Evolutionary conservation across 2,888 invertebrate species (phyloP).

Genomic region (Drosophila percnosoma): DNA sequence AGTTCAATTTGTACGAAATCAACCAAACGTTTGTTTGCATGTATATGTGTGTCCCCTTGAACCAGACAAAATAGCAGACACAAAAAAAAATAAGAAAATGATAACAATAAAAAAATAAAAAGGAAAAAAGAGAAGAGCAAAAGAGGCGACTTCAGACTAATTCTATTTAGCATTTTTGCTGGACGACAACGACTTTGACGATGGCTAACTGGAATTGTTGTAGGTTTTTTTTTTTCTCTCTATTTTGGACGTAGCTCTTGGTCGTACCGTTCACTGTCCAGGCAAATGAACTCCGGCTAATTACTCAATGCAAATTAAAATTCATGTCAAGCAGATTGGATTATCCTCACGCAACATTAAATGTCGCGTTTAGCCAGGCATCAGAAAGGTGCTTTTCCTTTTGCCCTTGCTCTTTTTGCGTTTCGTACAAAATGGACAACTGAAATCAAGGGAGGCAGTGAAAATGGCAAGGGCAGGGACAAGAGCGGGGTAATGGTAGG

Average conservation of each 20-base stretch:
- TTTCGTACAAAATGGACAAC: slow-evolving; percentile 57
- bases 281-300: slow-evolving; percentile 77
- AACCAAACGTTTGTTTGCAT: slow-evolving; percentile 57
- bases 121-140: slow-evolving; percentile 2
- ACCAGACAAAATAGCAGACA: slow-evolving; percentile 29
- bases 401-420: slow-evolving; percentile 25
- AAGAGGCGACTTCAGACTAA: slow-evolving; percentile 42
- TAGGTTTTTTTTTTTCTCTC: neutral
- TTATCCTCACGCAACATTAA: slow-evolving; percentile 82
- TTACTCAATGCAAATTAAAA: slow-evolving; percentile 82
- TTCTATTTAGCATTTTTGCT: slow-evolving; percentile 77
- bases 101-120: slow-evolving; percentile 4
- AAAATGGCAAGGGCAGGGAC: slow-evolving; percentile 15
- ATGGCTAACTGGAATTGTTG: slow-evolving; percentile 39
- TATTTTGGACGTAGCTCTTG: slow-evolving; percentile 18
- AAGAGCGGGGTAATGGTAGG: slow-evolving; percentile 18
- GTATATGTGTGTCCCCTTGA: slow-evolving; percentile 5
- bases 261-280: slow-evolving; percentile 26
- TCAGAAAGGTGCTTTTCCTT: slow-evolving; percentile 59
- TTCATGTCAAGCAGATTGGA: slow-evolving; percentile 82
- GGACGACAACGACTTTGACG: slow-evolving; percentile 41
- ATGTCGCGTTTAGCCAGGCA: slow-evolving; percentile 72
- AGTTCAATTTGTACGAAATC: slow-evolving; percentile 79
- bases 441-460: slow-evolving; percentile 51
- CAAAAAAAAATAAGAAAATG: slow-evolving; percentile 5